phyloP scores from a whole-genome alignment of 2,113 vertebrate genomes.

The Stictonetta naevosa region DNA sequence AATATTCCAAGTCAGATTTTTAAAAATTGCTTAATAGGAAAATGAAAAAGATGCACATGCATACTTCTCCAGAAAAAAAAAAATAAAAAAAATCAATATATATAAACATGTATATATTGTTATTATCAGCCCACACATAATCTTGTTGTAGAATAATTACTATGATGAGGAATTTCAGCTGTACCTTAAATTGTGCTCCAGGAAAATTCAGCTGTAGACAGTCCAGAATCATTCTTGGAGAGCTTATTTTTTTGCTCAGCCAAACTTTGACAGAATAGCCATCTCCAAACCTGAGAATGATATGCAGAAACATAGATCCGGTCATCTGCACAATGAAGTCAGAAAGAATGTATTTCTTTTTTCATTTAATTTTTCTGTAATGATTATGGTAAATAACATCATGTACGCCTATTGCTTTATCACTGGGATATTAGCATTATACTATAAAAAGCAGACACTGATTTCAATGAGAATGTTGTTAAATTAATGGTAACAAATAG shows the following conservation, averaged over 20 bases:
- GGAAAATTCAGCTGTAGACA: constrained; percentile 65
- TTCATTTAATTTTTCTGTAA: not conserved
- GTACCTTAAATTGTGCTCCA: constrained; percentile 73
- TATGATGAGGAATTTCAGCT: not conserved
- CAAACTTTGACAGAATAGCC: constrained; percentile 74
- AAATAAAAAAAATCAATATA: not conserved
- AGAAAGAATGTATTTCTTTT: not conserved
- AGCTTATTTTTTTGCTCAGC: constrained; percentile 33
- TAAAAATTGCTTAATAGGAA: not conserved
- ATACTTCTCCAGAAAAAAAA: not conserved
- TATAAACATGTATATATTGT: not conserved
- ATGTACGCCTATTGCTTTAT: not conserved
- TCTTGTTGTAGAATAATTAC: not conserved
- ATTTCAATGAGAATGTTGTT: not conserved
- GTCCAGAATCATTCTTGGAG: constrained; percentile 35
- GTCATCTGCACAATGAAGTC: not conserved
- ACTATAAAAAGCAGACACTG: not conserved
- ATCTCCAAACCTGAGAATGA: constrained; percentile 66
- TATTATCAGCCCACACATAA: not conserved
- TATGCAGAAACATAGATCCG: not conserved
- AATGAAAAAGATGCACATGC: not conserved
- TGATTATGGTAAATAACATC: not conserved
- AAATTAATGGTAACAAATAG: not conserved
- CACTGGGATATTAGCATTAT: not conserved
- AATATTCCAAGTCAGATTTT: not conserved